A percentile compares a stretch with the other conserved stretches of the same genome.
phyloP scores from a whole-genome alignment of 2,113 vertebrate genomes.

The Heterotis niloticus region DNA sequence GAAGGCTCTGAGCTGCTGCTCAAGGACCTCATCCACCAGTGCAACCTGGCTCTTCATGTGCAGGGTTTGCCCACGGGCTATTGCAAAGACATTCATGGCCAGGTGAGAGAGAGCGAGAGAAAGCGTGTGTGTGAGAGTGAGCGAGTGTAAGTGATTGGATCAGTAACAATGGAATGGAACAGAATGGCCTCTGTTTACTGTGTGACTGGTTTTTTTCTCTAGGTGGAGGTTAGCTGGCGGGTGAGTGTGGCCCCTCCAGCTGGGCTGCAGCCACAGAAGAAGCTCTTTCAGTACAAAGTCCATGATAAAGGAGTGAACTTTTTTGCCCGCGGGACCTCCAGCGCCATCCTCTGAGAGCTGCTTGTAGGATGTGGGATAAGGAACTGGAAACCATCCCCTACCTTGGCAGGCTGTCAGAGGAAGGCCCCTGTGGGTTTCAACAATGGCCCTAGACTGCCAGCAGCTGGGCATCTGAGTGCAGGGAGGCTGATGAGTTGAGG shows the following conservation, averaged over 20 bases:
- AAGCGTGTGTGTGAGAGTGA: conserved; percentile 5
- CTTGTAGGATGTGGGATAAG: too few relatives aligned
- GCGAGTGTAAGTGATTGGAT: background rate
- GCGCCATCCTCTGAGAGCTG: conserved; percentile 74
- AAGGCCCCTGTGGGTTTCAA: background rate
- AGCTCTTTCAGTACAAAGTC: conserved; percentile 87
- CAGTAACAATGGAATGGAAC: background rate
- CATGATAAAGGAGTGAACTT: conserved; percentile 84
- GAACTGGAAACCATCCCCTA: too few relatives aligned
- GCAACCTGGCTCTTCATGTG: conserved; percentile 72
- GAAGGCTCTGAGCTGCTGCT: conserved; percentile 66
- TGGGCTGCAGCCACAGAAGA: conserved; percentile 39
- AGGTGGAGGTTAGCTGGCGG: conserved; percentile 80
- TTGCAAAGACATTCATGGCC: conserved; percentile 90
- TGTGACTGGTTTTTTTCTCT: background rate
- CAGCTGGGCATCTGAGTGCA: too few relatives aligned
- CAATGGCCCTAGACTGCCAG: too few relatives aligned
- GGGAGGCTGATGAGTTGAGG: too few relatives aligned
- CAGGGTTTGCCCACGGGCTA: conserved; percentile 83
- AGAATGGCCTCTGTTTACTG: background rate
- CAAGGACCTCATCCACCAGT: conserved; percentile 78
- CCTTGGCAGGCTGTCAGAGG: background rate
- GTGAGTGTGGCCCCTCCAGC: conserved; percentile 11
- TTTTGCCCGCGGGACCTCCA: conserved; percentile 81
- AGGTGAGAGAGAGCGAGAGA: conserved; percentile 61